Evolutionary conservation across 2,113 vertebrate genomes (phyloP).

Genomic region (Abramis brama): DNA sequence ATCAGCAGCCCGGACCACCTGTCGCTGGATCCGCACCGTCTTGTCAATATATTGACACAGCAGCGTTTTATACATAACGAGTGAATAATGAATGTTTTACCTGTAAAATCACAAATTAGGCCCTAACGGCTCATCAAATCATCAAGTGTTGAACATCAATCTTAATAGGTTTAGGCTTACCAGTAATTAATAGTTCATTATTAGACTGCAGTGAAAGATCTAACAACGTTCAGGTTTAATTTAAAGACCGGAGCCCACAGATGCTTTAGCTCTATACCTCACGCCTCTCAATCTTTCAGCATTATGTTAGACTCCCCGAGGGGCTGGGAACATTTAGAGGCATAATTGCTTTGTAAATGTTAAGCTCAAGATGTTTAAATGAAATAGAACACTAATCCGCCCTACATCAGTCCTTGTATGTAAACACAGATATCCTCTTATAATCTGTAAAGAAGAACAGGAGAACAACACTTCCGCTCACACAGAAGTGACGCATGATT

Average conservation of each 20-base stretch:
- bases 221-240: not conserved
- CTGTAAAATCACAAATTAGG: slow-evolving; percentile 11
- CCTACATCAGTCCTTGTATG: slow-evolving; percentile 1
- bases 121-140: slow-evolving; percentile 13
- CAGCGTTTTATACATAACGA: slow-evolving; percentile 13
- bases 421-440: slow-evolving; percentile 23
- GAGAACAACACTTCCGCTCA: not conserved
- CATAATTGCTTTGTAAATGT: slow-evolving; percentile 39
- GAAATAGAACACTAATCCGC: slow-evolving; percentile 23
- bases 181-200: slow-evolving; percentile 30
- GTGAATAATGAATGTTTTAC: slow-evolving; percentile 21
- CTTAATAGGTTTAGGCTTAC: slow-evolving; percentile 6
- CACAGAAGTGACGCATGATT: not conserved
- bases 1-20: slow-evolving; percentile 12
- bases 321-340: slow-evolving; percentile 28
- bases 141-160: slow-evolving; percentile 3
- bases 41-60: slow-evolving; percentile 27
- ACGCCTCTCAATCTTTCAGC: slow-evolving; percentile 14
- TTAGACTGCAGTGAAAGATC: not conserved
- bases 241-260: slow-evolving; percentile 5
- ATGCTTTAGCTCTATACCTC: slow-evolving; percentile 17
- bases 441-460: slow-evolving; percentile 11
- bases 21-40: not conserved
- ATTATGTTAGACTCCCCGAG: slow-evolving; percentile 32
- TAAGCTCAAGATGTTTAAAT: slow-evolving; percentile 28